Percentiles rank a stretch among this genome's conserved stretches.
phyloP scores from a whole-genome alignment of 2,113 vertebrate species.

The Macaca nemestrina region DNA sequence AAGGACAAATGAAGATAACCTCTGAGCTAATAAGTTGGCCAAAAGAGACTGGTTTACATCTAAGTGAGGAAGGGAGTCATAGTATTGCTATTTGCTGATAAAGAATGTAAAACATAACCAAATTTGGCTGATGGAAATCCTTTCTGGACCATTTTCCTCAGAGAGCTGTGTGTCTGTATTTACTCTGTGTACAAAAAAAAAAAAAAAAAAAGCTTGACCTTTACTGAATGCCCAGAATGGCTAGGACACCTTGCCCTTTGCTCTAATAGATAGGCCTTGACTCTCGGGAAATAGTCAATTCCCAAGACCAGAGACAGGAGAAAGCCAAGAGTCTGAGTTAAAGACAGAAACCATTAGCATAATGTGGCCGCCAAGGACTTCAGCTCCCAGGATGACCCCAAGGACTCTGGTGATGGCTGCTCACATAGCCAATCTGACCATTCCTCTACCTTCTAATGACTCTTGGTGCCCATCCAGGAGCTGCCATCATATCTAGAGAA shows the following conservation, averaged over 20 bases:
- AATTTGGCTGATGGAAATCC: background rate
- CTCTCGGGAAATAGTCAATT: background rate
- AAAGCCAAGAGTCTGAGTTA: background rate
- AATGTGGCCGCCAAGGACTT: rapidly evolving
- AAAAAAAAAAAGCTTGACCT: background rate
- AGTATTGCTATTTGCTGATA: background rate
- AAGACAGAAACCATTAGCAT: background rate
- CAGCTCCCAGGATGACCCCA: rapidly evolving
- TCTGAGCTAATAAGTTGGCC: background rate
- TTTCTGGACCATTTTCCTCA: background rate
- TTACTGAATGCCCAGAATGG: background rate
- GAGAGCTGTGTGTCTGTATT: background rate
- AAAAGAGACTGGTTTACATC: background rate
- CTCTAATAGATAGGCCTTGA: background rate
- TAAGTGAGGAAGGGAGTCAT: rapidly evolving
- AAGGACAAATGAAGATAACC: rapidly evolving
- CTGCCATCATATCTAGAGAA: background rate
- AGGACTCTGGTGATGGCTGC: background rate
- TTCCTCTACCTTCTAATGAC: background rate
- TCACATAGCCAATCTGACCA: background rate
- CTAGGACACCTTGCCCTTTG: background rate
- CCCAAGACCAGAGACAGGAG: background rate
- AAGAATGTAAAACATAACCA: background rate
- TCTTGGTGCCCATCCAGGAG: background rate
- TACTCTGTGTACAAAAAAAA: background rate